These are phyloP conservation scores for Microcebus tavaratra DNA, from an alignment of 2,113 vertebrate genomes.

Conservation along the genomic window DNA sequence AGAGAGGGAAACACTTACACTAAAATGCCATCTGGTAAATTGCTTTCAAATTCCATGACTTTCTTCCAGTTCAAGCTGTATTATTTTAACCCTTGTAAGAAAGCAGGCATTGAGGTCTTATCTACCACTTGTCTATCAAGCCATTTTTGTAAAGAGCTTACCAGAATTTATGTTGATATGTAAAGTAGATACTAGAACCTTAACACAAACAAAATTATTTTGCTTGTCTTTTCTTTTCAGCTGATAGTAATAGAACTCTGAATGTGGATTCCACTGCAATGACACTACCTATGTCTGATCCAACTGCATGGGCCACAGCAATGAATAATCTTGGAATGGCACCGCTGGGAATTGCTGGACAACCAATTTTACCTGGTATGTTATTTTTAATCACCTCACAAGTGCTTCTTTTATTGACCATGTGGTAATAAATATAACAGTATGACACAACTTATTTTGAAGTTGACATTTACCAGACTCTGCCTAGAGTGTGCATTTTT, in stretches of 20 bases:
- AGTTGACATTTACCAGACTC: slow-evolving; percentile 72
- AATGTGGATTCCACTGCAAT: slow-evolving; percentile 91
- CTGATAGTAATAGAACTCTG: slow-evolving; percentile 92
- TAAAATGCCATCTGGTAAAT: slow-evolving; percentile 49
- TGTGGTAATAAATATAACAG: slow-evolving; percentile 59
- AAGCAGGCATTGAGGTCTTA: not conserved
- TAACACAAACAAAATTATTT: slow-evolving; percentile 57
- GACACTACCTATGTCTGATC: slow-evolving; percentile 94
- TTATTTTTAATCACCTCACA: slow-evolving; percentile 63
- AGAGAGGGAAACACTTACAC: not conserved
- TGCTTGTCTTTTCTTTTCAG: slow-evolving; percentile 61
- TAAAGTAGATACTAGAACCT: slow-evolving; percentile 32
- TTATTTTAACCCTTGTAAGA: slow-evolving; percentile 46
- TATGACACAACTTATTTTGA: slow-evolving; percentile 72
- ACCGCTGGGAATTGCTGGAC: slow-evolving; percentile 92
- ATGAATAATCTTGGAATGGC: slow-evolving; percentile 99
- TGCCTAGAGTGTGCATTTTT: slow-evolving; percentile 64
- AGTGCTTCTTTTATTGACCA: slow-evolving; percentile 62
- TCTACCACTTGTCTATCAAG: not conserved
- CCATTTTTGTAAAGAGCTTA: slow-evolving; percentile 37
- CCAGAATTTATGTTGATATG: slow-evolving; percentile 29
- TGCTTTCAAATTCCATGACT: slow-evolving; percentile 56
- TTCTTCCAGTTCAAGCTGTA: slow-evolving; percentile 35
- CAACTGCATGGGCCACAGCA: slow-evolving; percentile 95
- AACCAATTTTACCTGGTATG: slow-evolving; percentile 94